These are phyloP conservation scores for Tetragonula clypearis DNA, from an alignment of 1,140 invertebrate genomes.

Conservation along the genomic window DNA sequence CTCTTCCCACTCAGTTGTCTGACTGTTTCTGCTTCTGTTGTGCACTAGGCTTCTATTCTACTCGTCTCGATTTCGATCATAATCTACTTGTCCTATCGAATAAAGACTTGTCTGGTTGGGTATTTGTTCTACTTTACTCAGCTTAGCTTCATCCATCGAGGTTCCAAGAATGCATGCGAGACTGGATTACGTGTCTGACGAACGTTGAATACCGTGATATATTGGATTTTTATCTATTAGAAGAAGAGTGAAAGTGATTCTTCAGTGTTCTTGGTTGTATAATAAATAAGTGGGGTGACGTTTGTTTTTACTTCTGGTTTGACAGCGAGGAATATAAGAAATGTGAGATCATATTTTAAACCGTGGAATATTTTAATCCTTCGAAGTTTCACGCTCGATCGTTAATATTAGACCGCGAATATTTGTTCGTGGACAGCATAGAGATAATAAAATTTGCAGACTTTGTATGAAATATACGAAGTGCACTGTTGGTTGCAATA, in stretches of 20 bases:
- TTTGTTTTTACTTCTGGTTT: no score
- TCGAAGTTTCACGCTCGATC: no score
- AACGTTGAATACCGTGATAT: background rate
- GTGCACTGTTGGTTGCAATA: no score
- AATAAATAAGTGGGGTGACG: no score
- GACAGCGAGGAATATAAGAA: no score
- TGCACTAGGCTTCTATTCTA: background rate
- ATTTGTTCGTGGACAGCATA: no score
- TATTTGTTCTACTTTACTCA: background rate
- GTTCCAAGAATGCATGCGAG: background rate
- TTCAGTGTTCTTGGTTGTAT: background rate
- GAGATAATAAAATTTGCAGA: no score
- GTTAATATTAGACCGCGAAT: no score
- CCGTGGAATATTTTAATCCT: no score
- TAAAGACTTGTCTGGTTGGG: background rate
- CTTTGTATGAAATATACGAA: no score
- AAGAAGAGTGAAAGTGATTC: background rate
- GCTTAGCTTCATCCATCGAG: background rate
- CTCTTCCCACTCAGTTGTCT: background rate
- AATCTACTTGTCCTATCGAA: background rate
- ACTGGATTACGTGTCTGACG: background rate
- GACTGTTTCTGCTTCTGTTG: background rate
- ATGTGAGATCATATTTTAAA: no score
- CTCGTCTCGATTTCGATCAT: background rate
- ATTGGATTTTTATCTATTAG: background rate